Evolutionary conservation across 2,888 invertebrate genomes (phyloP), one percentile per base, ranked within the genome.

Genomic region (Euplagia quadripunctaria): DNA sequence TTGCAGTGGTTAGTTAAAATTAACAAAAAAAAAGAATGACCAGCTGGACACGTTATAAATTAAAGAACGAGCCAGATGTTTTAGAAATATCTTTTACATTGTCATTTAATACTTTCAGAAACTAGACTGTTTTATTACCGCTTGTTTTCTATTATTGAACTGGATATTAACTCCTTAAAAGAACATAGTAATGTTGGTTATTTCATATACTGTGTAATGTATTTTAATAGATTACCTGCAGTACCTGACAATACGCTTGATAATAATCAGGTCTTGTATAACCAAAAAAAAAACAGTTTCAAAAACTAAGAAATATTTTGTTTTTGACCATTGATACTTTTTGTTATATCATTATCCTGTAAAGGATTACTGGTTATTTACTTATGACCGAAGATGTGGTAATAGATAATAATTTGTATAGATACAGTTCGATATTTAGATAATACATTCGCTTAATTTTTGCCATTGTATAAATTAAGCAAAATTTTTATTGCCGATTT

Each of bases 1-100:
- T 68, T 72, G 51, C 61, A 61, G 31, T 52, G 14, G 55, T 63
- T 58, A 65, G 55, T 9, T 73, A 65, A 0, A 31, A 46, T 51
- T 70, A 70, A 64, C 17, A 65, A 46, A 64, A 52, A 64, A 63
- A 31, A 31, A 46, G 43, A 8, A 41, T 68, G 55, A 58, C 8
- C 20, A 43, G n/a, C 20, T 14, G 55, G 31, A 11, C 31, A 17
- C 42, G 9, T 42, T 42, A 67, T 51, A 67, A 67, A 67, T 67
- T 51, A 8, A 67, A 31, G 31, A 67, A 17, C 41, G 41, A 61
- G 9, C 46, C 20, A 46, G 9, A 66, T 12, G n/a, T n/a, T n/a
- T n/a, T n/a, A n/a, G n/a, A n/a, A n/a, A n/a, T n/a, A n/a, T n/a
- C 11, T 41, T 41, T 16, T 63, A 41, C 41, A 41, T 14, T n/a